Evolutionary conservation across 1,140 invertebrate species (phyloP).

Genomic region (Halictus rubicundus): DNA sequence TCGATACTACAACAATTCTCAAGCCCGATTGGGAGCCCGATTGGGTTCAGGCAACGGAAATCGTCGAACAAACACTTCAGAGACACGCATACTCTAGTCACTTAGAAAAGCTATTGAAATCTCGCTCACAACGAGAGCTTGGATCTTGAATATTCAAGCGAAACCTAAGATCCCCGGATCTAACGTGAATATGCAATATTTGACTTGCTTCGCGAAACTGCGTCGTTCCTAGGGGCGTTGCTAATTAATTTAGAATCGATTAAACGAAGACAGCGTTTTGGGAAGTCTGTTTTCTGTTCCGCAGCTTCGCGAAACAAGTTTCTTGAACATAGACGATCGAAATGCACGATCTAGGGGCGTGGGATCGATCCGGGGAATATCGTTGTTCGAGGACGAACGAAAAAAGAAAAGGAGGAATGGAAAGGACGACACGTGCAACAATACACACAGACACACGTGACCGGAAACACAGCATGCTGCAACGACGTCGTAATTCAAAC

Average conservation of each 20-base stretch:
- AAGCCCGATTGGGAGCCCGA: background rate
- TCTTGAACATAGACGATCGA: background rate
- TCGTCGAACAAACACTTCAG: background rate
- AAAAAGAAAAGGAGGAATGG: constrained; percentile 24
- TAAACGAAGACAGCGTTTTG: background rate
- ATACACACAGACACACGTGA: constrained; percentile 19
- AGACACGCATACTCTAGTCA: too few relatives aligned
- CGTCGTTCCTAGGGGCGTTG: background rate
- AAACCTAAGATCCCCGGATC: constrained; percentile 14
- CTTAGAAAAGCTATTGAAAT: too few relatives aligned
- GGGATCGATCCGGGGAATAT: constrained; percentile 8
- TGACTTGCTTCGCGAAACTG: constrained; percentile 21
- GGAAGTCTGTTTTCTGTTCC: too few relatives aligned
- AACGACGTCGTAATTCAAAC: constrained; percentile 51
- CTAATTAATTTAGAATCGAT: background rate
- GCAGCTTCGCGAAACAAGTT: constrained; percentile 30
- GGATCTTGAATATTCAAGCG: background rate
- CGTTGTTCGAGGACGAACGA: background rate
- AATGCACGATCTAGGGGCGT: background rate
- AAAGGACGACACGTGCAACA: constrained; percentile 24
- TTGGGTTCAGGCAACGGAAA: background rate
- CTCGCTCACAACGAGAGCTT: background rate
- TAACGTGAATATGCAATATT: background rate
- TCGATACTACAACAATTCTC: too few relatives aligned
- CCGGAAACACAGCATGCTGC: constrained; percentile 16